Evolutionary conservation across 1,140 invertebrate species (phyloP), one percentile per base, ranked within the genome.

Genomic region (Metopolophium dirhodum): DNA sequence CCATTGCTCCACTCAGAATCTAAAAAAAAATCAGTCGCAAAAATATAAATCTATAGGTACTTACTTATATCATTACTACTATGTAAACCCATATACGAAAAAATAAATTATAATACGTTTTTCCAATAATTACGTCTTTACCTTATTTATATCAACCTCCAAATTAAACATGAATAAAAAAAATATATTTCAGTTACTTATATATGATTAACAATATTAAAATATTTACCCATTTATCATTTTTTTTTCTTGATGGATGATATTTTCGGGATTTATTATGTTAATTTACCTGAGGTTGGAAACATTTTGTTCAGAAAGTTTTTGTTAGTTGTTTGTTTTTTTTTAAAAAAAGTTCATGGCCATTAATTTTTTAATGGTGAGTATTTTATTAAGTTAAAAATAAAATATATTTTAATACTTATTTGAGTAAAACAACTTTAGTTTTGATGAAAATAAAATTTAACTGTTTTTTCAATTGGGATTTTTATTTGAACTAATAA

Each of bases 211-310:
- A 77, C 14, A 77, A 77, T 35, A 77, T 77, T 45, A 45, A 85
- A 41, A 85, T 61, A 90, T 90, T 41, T 41, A 90, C 88, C 30
- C 41, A 45, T 61, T 90, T 61, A 61, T 90, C 23, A 61, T 90
- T 20, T 90, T 90, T 90, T 22, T 90, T 90, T n/a, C 23, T 45
- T 90, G 35, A 90, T 61, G 23, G 51, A 90, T 90, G 51, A 90
- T 90, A 61, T 49, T 49, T 77, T 54, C 35, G 35, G 49, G 88
- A 51, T 30, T 89, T 89, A 54, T 90, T 90, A 61, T 90, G 88
- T 45, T 88, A 41, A 90, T 90, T 61, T 61, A 90, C 88, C 88
- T 41, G 49, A n/a, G 26, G 87, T 89, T 54, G 8, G n/a, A 37
- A 90, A 61, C 23, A 90, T 90, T 90, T 90, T 90, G 37, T 90